These are phyloP conservation scores for Discoglossus pictus DNA, from an alignment of 2,797 vertebrate species.

Conservation along the genomic window DNA sequence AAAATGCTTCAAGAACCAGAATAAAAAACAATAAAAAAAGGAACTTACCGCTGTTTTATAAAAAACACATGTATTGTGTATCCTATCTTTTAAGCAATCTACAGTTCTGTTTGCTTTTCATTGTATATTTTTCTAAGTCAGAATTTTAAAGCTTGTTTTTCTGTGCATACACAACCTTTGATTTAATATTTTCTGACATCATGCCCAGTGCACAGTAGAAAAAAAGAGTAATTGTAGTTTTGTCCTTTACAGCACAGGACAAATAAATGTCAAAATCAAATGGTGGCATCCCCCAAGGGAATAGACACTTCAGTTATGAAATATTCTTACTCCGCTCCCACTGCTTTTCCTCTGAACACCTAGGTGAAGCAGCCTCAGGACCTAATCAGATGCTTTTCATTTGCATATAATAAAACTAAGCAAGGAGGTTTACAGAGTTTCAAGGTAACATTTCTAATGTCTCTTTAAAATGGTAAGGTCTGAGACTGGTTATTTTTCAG, in stretches of 20 bases:
- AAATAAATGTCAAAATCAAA: conserved; percentile 85
- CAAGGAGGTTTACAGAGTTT: conserved; percentile 63
- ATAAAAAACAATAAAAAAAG: no score
- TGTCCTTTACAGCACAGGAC: conserved; percentile 77
- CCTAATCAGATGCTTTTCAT: conserved; percentile 74
- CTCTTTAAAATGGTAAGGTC: conserved; percentile 57
- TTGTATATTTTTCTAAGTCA: conserved; percentile 57
- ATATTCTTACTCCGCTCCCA: conserved; percentile 65
- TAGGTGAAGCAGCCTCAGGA: conserved; percentile 76
- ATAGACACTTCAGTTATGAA: conserved; percentile 71
- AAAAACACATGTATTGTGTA: no score
- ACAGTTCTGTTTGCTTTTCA: not conserved
- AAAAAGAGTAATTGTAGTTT: conserved; percentile 73
- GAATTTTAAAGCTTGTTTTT: conserved; percentile 57
- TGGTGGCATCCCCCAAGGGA: conserved; percentile 69
- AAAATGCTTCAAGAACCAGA: no score
- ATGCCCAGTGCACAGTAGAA: conserved; percentile 61
- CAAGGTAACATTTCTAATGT: conserved; percentile 54
- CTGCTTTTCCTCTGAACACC: conserved; percentile 68
- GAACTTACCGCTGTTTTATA: no score
- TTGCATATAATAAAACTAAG: conserved; percentile 73
- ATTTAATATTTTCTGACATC: conserved; percentile 72
- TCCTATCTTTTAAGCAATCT: no score
- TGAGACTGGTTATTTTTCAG: conserved; percentile 48
- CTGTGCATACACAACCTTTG: conserved; percentile 62